phyloP scores from a whole-genome alignment of 2,113 vertebrate species.

The Mormyrus iriodes region DNA sequence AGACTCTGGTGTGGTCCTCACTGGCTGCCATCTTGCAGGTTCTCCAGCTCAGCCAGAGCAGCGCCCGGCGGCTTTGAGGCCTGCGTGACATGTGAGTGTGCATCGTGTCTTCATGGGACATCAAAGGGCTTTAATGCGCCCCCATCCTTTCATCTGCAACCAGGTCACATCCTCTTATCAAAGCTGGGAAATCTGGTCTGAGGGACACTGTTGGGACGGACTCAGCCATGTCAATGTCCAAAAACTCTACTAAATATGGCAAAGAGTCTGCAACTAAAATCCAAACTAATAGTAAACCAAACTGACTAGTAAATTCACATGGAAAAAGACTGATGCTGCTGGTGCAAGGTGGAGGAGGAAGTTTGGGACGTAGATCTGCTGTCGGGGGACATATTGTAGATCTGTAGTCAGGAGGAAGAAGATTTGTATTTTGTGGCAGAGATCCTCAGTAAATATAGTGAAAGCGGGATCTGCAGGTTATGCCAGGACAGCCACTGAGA shows the following conservation, averaged over 20 bases:
- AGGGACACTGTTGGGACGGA: background rate
- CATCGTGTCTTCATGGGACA: constrained; percentile 39
- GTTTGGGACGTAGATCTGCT: background rate
- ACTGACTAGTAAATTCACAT: background rate
- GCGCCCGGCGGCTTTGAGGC: background rate
- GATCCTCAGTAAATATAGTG: background rate
- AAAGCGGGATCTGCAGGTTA: background rate
- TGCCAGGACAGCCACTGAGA: background rate
- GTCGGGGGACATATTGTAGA: background rate
- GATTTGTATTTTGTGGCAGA: background rate
- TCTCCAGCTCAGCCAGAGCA: constrained; percentile 39
- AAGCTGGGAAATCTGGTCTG: background rate
- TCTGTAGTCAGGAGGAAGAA: background rate
- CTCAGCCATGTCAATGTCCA: background rate
- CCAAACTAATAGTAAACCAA: background rate
- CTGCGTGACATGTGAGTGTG: constrained; percentile 45
- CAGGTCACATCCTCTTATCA: background rate
- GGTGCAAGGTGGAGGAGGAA: background rate
- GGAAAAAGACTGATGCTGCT: background rate
- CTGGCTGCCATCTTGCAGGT: constrained; percentile 40
- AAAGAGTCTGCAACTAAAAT: background rate
- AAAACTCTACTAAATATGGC: background rate
- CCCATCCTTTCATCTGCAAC: background rate
- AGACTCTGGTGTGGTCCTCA: background rate
- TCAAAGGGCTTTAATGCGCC: background rate